These are phyloP conservation scores for Enteromius thamalakanensis DNA, from an alignment of 2,797 vertebrate species.

Conservation along the genomic window DNA sequence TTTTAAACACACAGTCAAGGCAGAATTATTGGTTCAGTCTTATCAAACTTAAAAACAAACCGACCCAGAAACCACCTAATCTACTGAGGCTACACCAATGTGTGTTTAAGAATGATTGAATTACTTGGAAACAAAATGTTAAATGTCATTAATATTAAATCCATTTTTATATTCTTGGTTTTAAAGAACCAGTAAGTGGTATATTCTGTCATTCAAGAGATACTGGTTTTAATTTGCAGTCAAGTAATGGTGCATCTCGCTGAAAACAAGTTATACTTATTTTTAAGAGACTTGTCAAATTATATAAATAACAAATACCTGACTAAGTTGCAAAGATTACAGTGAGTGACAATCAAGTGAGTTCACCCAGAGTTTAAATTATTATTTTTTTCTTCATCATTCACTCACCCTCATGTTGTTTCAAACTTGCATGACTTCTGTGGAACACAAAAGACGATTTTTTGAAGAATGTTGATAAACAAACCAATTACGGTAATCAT, in stretches of 20 bases:
- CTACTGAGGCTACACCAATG: slow-evolving; percentile 25
- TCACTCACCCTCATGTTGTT: not conserved
- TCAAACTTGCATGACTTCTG: not conserved
- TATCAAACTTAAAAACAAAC: slow-evolving; percentile 39
- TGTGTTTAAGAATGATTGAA: not conserved
- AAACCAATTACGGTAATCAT: not conserved
- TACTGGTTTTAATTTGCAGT: not conserved
- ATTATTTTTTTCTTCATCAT: not conserved
- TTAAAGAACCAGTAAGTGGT: not conserved
- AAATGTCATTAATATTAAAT: not conserved
- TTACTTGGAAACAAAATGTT: slow-evolving; percentile 5
- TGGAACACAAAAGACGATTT: not conserved
- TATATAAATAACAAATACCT: not conserved
- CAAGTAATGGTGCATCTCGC: slow-evolving; percentile 2
- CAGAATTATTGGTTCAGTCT: slow-evolving; percentile 56
- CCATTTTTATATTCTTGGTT: not conserved
- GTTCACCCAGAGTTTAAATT: not conserved
- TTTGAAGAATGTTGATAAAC: not conserved
- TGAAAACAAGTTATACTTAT: not conserved
- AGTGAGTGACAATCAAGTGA: not conserved
- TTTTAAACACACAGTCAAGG: slow-evolving; percentile 49
- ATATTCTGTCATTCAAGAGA: not conserved
- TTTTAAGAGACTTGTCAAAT: not conserved
- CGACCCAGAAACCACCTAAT: slow-evolving; percentile 39
- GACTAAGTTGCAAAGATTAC: not conserved